Evolutionary conservation across 92 coral and sea anemone genomes (phyloP).

Genomic region (Epizoanthus scotinus): DNA sequence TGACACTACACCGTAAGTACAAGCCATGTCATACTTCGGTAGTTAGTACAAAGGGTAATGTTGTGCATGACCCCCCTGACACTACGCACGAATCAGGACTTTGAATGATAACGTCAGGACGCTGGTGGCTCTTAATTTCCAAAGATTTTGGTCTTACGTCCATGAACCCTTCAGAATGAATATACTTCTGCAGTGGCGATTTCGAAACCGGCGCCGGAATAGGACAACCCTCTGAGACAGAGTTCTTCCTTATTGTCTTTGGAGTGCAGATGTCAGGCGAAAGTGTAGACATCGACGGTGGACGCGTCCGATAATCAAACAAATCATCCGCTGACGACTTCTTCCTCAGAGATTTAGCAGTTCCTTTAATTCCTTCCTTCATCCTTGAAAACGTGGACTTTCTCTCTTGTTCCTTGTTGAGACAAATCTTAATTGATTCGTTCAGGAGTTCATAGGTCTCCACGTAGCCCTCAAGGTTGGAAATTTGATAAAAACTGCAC

Average conservation of each 20-base stretch:
- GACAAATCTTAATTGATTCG: slow-evolving; percentile 62
- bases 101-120: slow-evolving; percentile 21
- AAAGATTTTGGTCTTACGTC: slow-evolving; percentile 3
- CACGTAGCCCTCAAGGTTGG: slow-evolving; percentile 72
- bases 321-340: slow-evolving; percentile 50
- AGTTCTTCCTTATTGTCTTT: slow-evolving; percentile 12
- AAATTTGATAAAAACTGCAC: slow-evolving; percentile 81
- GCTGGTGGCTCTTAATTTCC: background rate
- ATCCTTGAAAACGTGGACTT: slow-evolving; percentile 67
- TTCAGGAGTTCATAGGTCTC: slow-evolving; percentile 75
- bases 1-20: too few species aligned
- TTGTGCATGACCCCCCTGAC: background rate
- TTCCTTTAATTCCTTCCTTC: slow-evolving; percentile 76
- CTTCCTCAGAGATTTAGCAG: slow-evolving; percentile 73
- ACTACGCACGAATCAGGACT: slow-evolving; percentile 25
- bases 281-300: slow-evolving; percentile 24
- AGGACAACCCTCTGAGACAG: background rate
- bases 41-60: slow-evolving; percentile 22
- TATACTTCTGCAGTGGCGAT: slow-evolving; percentile 7
- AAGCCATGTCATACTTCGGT: slow-evolving; percentile 20
- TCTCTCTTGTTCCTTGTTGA: slow-evolving; percentile 58
- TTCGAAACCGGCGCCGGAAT: background rate
- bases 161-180: slow-evolving; percentile 14
- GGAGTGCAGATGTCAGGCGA: slow-evolving; percentile 13
- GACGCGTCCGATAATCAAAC: slow-evolving; percentile 14